Evolutionary conservation across 1,140 invertebrate species (phyloP).

Genomic region (Euwallacea fornicatus): DNA sequence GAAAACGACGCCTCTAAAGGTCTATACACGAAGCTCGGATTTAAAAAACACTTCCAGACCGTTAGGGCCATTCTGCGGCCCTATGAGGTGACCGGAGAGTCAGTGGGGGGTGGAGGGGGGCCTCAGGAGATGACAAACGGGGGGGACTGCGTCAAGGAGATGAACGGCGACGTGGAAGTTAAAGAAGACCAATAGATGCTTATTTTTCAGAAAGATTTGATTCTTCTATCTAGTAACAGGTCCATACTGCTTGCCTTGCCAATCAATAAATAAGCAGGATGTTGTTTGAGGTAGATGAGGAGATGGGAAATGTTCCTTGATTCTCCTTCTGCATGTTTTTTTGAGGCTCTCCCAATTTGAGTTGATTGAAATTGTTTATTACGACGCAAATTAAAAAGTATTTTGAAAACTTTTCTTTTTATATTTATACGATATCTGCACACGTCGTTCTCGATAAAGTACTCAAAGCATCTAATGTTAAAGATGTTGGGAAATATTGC

Average conservation of each 20-base stretch:
- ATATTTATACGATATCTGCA: too few species aligned
- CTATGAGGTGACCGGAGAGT: slow-evolving; percentile 44
- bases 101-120: slow-evolving; percentile 45
- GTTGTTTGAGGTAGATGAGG: neutral
- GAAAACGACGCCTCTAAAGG: slow-evolving; percentile 81
- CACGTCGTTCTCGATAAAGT: too few species aligned
- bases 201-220: neutral
- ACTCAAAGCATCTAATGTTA: neutral
- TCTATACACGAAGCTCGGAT: slow-evolving; percentile 77
- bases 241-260: neutral
- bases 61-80: slow-evolving; percentile 75
- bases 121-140: neutral
- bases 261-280: neutral
- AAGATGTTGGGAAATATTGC: neutral
- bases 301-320: neutral
- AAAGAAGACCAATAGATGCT: slow-evolving; percentile 27
- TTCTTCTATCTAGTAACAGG: neutral
- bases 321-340: too few species aligned
- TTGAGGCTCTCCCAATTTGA: too few species aligned
- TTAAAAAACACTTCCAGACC: slow-evolving; percentile 74
- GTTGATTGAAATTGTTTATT: too few species aligned
- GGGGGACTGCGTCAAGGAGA: neutral
- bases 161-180: slow-evolving; percentile 27
- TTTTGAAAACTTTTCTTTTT: too few species aligned
- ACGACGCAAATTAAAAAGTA: too few species aligned